A percentile compares a stretch with the other conserved stretches of the same genome.
Conservation (phyloP, 2,113 vertebrate genomes). For the Prunella fulvescens region DNA sequence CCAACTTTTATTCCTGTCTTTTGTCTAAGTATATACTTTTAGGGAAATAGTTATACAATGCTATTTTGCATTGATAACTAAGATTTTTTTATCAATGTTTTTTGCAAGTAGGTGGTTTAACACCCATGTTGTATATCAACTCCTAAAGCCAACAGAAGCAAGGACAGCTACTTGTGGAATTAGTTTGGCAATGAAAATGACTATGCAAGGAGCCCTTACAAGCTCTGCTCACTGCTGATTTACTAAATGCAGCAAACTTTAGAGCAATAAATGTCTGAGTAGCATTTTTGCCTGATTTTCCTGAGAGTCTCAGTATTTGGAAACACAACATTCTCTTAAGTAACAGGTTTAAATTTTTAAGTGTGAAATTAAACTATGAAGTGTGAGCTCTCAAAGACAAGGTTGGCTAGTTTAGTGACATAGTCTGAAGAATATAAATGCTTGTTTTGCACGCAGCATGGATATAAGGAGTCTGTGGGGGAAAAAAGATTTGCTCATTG, state of each 20-base stretch:
- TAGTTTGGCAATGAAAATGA: not conserved
- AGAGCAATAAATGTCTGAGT: not conserved
- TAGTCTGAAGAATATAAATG: not conserved
- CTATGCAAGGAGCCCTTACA: not conserved
- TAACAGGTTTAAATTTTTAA: not conserved
- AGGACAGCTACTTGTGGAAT: not conserved
- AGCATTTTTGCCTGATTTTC: not conserved
- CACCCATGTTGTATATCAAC: fast-evolving
- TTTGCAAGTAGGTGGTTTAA: not conserved
- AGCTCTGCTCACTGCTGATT: not conserved
- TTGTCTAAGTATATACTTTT: not conserved
- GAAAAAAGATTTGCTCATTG: not conserved
- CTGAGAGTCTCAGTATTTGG: not conserved
- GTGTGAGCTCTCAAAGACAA: not conserved
- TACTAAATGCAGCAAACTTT: not conserved
- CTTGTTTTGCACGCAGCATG: not conserved
- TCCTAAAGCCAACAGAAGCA: not conserved
- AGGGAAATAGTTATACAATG: not conserved
- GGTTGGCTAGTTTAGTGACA: not conserved
- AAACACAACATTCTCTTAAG: not conserved
- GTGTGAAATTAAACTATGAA: not conserved
- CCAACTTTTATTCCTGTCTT: not conserved
- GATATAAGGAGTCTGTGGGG: not conserved
- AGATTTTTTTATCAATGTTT: not conserved
- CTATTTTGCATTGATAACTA: not conserved